phyloP scores from a whole-genome alignment of 2,888 invertebrate species.

The Serrognathus titanus region DNA sequence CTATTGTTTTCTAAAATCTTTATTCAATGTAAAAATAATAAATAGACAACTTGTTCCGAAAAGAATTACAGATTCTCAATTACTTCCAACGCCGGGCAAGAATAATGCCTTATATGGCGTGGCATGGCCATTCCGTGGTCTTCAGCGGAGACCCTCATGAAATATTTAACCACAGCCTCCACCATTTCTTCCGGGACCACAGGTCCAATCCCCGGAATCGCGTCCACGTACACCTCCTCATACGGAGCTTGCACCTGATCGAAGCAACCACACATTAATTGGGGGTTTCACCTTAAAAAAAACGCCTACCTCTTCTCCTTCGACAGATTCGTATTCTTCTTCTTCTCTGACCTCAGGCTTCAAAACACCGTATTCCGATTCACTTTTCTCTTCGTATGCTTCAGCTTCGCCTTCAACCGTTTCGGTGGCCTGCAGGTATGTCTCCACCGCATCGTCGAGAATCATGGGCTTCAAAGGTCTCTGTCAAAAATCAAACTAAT shows the following conservation, averaged over 20 bases:
- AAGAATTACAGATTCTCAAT: slow-evolving; percentile 9
- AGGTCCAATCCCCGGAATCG: slow-evolving; percentile 61
- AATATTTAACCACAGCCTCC: slow-evolving; percentile 54
- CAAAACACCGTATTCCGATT: neutral
- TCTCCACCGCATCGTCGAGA: too few species aligned
- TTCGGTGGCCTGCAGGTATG: too few species aligned
- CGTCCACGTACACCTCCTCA: slow-evolving; percentile 42
- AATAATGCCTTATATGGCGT: slow-evolving; percentile 64
- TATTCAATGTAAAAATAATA: too few species aligned
- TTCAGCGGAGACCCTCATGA: slow-evolving; percentile 51
- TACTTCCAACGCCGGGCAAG: slow-evolving; percentile 65
- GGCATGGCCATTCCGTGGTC: slow-evolving; percentile 69
- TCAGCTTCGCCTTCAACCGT: neutral
- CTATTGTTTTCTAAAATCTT: too few species aligned
- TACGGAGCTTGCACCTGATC: neutral
- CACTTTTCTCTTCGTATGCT: neutral
- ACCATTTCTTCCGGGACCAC: slow-evolving; percentile 53
- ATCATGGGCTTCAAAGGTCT: too few species aligned
- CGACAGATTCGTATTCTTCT: too few species aligned
- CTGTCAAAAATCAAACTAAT: too few species aligned
- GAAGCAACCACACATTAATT: too few species aligned
- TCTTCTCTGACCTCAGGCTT: neutral
- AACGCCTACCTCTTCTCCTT: too few species aligned
- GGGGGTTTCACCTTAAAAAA: too few species aligned
- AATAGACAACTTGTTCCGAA: too few species aligned